Evolutionary conservation across 2,113 vertebrate species (phyloP).

Genomic region (Chiloscyllium plagiosum): DNA sequence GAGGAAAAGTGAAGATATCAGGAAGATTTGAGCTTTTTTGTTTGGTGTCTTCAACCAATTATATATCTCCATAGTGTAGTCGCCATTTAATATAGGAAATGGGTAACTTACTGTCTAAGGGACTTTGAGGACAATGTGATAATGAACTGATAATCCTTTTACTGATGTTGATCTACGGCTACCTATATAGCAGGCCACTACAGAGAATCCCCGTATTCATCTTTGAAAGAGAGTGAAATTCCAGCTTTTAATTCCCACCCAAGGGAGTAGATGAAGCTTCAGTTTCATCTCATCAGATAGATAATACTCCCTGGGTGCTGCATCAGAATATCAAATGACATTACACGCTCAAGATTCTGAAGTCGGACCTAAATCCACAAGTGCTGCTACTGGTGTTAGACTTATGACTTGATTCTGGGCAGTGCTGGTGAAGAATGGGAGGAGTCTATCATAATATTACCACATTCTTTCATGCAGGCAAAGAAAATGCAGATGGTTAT

Average conservation of each 20-base stretch:
- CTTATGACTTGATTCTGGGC: not conserved
- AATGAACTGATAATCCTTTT: too few relatives aligned
- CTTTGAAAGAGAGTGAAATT: not conserved
- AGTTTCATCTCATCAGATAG: too few relatives aligned
- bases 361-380: not conserved
- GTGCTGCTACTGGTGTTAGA: too few relatives aligned
- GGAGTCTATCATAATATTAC: not conserved
- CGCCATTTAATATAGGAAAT: too few relatives aligned
- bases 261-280: too few relatives aligned
- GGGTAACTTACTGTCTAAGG: too few relatives aligned
- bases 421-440: not conserved
- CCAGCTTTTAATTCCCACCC: too few relatives aligned
- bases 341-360: not conserved
- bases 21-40: not conserved
- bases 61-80: not conserved
- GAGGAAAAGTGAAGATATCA: not conserved
- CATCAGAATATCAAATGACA: not conserved
- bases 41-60: not conserved
- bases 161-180: too few relatives aligned
- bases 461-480: not conserved
- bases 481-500: not conserved
- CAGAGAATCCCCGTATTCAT: too few relatives aligned
- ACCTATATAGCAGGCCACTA: too few relatives aligned
- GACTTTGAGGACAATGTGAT: too few relatives aligned
- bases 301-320: not conserved